Percentiles rank a stretch among this genome's conserved stretches.
Conservation (phyloP, 2,113 vertebrate genomes). For the Felis chaus region DNA sequence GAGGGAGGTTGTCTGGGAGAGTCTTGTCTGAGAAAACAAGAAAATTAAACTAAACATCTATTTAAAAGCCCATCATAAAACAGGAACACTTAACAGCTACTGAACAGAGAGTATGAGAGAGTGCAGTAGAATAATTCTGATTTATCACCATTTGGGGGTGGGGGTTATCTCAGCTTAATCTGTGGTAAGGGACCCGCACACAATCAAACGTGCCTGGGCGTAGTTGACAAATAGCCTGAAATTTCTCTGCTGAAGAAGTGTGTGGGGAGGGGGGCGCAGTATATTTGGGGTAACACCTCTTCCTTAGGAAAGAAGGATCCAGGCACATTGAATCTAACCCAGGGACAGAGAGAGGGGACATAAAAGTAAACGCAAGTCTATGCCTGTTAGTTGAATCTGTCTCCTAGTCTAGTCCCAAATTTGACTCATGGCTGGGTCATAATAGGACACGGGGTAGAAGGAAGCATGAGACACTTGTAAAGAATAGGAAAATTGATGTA, state of each 20-base stretch:
- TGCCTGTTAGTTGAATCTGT: background rate
- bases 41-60: background rate
- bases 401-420: background rate
- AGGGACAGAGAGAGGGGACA: background rate
- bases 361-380: background rate
- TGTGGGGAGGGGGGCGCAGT: rapidly evolving
- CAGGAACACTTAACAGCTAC: background rate
- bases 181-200: background rate
- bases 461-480: background rate
- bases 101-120: background rate
- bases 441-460: background rate
- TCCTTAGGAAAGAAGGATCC: background rate
- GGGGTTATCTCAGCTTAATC: background rate
- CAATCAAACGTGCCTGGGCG: background rate
- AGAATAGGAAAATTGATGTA: background rate
- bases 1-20: background rate
- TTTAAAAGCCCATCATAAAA: background rate
- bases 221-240: background rate
- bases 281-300: background rate
- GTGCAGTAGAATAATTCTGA: background rate
- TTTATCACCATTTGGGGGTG: background rate
- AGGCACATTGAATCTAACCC: background rate
- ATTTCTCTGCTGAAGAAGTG: background rate
- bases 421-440: background rate
- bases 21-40: slow-evolving; percentile 21